Conservation (phyloP, 92 coral and sea anemone species). For the Umimayanthus chanpuru region DNA sequence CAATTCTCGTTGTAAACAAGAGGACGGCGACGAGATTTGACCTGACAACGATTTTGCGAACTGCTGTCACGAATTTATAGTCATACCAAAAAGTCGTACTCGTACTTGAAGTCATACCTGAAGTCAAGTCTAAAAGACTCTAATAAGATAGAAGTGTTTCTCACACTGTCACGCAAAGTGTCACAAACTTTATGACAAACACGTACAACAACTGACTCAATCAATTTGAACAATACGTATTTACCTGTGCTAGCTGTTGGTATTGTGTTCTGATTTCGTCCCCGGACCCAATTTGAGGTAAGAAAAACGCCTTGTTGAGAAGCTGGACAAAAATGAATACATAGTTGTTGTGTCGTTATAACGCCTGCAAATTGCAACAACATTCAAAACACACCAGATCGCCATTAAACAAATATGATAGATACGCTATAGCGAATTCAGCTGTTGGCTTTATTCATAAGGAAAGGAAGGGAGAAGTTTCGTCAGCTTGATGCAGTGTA, state of each 20-base stretch:
- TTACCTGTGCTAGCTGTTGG: conserved; percentile 97
- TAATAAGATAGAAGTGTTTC: background rate
- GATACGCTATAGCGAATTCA: no score
- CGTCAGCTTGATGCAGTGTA: no score
- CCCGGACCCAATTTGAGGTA: conserved; percentile 95
- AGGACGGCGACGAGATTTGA: no score
- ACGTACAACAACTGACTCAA: background rate
- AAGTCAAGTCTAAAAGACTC: background rate
- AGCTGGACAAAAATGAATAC: conserved; percentile 55
- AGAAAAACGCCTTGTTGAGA: conserved; percentile 83
- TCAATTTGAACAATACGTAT: background rate
- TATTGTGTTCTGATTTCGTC: conserved; percentile 98
- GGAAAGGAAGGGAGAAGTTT: no score
- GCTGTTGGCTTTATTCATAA: no score
- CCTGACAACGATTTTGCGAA: no score
- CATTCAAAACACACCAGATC: background rate
- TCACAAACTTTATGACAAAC: background rate
- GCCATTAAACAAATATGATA: no score
- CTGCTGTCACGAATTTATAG: no score
- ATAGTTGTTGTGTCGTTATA: background rate
- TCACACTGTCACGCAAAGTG: background rate
- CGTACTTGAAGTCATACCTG: no score
- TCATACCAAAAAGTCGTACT: no score
- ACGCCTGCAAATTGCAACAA: background rate
- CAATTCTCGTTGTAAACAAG: no score